Evolutionary conservation across 2,113 vertebrate genomes (phyloP).

Genomic region (Sigmodon hispidus): DNA sequence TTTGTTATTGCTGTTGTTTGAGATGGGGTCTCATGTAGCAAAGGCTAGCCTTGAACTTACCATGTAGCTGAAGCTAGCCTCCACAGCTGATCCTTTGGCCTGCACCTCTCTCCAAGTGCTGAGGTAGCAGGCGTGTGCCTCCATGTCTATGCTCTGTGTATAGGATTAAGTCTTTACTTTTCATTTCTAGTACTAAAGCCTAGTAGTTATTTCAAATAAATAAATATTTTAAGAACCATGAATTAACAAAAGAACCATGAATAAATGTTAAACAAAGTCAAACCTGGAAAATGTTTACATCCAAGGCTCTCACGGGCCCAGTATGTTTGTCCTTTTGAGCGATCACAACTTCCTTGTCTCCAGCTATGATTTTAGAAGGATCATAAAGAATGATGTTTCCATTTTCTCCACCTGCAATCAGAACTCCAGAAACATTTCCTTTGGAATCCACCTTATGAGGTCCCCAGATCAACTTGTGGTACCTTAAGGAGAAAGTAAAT

Average conservation of each 20-base stretch:
- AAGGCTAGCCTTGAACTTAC: neutral
- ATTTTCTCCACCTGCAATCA: conserved; percentile 96
- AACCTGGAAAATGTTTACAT: conserved; percentile 97
- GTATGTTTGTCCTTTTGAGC: conserved; percentile 93
- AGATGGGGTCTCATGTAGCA: neutral
- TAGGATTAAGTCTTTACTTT: neutral
- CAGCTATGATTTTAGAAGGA: conserved; percentile 93
- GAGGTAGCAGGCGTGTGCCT: neutral
- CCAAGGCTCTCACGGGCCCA: conserved; percentile 94
- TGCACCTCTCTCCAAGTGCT: neutral
- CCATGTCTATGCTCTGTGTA: neutral
- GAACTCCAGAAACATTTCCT: conserved; percentile 89
- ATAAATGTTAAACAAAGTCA: conserved; percentile 58
- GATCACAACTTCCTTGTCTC: conserved; percentile 91
- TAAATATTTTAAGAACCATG: neutral
- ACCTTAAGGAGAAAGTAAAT: conserved; percentile 86
- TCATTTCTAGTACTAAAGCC: neutral
- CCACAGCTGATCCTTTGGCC: neutral
- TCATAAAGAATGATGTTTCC: conserved; percentile 96
- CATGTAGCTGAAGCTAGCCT: neutral
- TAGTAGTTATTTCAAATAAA: neutral
- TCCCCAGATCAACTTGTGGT: conserved; percentile 97
- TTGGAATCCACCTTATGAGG: conserved; percentile 87
- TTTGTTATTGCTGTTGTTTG: neutral
- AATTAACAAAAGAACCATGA: conserved; percentile 36